phyloP scores from a whole-genome alignment of 1,140 invertebrate species.

The Contarinia nasturtii region DNA sequence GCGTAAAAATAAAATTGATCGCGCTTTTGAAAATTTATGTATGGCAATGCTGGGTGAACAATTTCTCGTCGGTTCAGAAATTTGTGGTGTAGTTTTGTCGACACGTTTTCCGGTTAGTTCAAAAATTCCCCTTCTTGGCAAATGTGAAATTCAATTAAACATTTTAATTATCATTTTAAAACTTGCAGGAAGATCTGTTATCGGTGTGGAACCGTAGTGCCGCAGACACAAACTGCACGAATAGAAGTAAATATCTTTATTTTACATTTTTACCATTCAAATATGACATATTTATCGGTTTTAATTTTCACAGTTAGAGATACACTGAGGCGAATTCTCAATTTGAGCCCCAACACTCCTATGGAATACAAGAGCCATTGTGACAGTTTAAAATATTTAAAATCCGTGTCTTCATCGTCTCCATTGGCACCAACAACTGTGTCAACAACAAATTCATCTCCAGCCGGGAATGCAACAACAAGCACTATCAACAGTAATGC shows the following conservation, averaged over 20 bases:
- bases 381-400: constrained; percentile 56
- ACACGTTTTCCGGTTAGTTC: constrained; percentile 66
- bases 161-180: constrained; percentile 5
- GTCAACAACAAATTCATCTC: no score
- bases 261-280: no score
- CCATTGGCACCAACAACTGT: constrained; percentile 27
- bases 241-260: constrained; percentile 34
- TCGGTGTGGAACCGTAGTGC: constrained; percentile 96
- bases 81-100: constrained; percentile 94
- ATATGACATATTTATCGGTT: no score
- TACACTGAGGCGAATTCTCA: constrained; percentile 80
- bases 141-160: not conserved
- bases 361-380: constrained; percentile 95
- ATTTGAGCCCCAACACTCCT: constrained; percentile 77
- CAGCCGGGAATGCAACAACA: no score
- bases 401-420: constrained; percentile 50
- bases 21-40: constrained; percentile 97
- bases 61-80: constrained; percentile 97
- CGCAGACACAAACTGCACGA: constrained; percentile 67
- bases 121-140: not conserved
- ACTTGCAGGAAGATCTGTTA: constrained; percentile 94
- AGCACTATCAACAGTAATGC: no score
- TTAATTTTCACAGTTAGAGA: constrained; percentile 43
- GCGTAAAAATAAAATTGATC: constrained; percentile 82
- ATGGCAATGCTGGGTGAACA: constrained; percentile 96